phyloP scores from a whole-genome alignment of 2,797 vertebrate species.

The Thripadectes ignobilis region DNA sequence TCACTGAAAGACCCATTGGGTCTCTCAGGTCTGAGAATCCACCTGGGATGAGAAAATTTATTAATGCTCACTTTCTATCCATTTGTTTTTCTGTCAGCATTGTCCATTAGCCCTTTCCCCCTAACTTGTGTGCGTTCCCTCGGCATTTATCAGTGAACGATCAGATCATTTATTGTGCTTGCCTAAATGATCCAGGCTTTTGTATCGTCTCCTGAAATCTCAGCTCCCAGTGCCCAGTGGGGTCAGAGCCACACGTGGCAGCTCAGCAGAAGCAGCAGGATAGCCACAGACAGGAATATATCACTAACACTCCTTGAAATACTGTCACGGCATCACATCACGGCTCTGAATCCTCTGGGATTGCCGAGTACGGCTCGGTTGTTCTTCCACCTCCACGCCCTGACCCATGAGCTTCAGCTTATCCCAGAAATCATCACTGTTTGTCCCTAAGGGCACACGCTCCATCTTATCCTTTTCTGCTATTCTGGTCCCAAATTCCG shows the following conservation, averaged over 20 bases:
- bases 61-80: not conserved
- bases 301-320: not conserved
- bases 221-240: rapidly evolving
- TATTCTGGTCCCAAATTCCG: not conserved
- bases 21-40: not conserved
- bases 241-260: not conserved
- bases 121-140: not conserved
- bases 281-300: not conserved
- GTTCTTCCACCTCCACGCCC: rapidly evolving
- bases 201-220: not conserved
- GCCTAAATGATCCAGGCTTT: not conserved
- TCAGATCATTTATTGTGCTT: not conserved
- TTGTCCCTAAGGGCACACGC: not conserved
- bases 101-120: not conserved
- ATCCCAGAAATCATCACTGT: not conserved
- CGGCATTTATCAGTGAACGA: not conserved
- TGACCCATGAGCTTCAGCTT: not conserved
- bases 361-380: not conserved
- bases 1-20: not conserved
- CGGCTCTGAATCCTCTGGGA: not conserved
- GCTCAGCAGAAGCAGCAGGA: not conserved
- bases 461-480: not conserved
- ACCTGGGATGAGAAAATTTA: not conserved
- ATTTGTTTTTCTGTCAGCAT: not conserved
- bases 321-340: not conserved